phyloP scores from a whole-genome alignment of 2,888 invertebrate genomes.

The Andrena bicolor region DNA sequence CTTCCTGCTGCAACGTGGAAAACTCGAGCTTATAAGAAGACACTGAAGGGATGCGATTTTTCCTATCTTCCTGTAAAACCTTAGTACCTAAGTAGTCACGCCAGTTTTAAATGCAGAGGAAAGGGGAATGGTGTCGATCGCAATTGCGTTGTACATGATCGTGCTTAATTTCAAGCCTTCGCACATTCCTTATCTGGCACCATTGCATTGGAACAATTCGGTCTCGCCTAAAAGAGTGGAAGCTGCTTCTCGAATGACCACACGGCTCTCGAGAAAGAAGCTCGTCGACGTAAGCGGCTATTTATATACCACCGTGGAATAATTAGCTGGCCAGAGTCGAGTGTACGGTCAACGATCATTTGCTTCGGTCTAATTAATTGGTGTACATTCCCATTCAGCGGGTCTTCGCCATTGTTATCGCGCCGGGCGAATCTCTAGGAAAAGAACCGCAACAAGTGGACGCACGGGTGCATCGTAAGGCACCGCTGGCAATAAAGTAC shows the following conservation, averaged over 20 bases:
- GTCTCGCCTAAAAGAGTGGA: background rate
- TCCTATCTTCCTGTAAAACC: background rate
- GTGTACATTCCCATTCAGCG: slow-evolving; percentile 15
- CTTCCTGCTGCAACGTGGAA: background rate
- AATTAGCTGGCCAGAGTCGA: slow-evolving; percentile 34
- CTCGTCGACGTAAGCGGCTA: slow-evolving; percentile 29
- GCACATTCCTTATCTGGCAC: too few relatives aligned
- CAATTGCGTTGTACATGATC: too few relatives aligned
- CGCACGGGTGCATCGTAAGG: background rate
- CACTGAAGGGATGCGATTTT: background rate
- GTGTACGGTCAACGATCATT: slow-evolving; percentile 29
- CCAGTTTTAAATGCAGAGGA: too few relatives aligned
- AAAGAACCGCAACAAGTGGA: background rate
- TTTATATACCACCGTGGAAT: slow-evolving; percentile 44
- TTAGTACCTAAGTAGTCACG: too few relatives aligned
- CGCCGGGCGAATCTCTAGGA: background rate
- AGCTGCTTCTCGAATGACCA: slow-evolving; percentile 5
- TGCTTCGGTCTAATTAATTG: slow-evolving; percentile 26
- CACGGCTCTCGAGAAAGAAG: slow-evolving; percentile 4
- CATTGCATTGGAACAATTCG: background rate
- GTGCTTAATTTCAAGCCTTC: too few relatives aligned
- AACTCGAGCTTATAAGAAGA: background rate
- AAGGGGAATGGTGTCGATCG: too few relatives aligned
- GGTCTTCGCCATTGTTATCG: slow-evolving; percentile 10
- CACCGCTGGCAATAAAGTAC: background rate